Percentiles rank a stretch among this genome's conserved stretches.
Conservation (phyloP, 23 tunicate genomes). For the Styela plicata region DNA sequence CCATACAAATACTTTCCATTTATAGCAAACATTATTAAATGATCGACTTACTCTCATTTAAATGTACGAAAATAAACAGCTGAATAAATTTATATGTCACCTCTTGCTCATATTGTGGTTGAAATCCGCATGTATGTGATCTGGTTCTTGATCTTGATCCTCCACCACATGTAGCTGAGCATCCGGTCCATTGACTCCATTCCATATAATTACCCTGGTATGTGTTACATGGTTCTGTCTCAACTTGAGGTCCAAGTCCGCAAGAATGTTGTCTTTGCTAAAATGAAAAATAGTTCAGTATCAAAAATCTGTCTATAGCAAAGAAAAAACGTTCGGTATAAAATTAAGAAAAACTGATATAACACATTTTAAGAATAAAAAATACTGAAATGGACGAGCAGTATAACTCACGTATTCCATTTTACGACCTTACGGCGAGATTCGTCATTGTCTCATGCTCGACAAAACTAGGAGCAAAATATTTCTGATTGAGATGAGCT, state of each 20-base stretch:
- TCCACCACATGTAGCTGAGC: constrained; percentile 48
- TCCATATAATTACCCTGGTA: constrained; percentile 34
- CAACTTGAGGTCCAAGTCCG: constrained; percentile 48
- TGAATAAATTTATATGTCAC: background rate
- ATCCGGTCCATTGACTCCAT: constrained; percentile 17
- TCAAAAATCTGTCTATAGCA: no score
- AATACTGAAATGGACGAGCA: no score
- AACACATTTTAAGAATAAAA: no score
- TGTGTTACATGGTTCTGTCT: constrained; percentile 67
- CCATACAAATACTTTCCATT: no score
- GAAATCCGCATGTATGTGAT: constrained; percentile 15
- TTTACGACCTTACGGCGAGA: no score
- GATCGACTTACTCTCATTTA: background rate
- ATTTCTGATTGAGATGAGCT: no score
- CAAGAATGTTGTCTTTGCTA: constrained; percentile 50
- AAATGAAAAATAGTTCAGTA: background rate
- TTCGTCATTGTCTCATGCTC: no score
- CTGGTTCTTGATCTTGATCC: constrained; percentile 15
- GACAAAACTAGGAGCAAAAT: no score
- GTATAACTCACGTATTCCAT: no score
- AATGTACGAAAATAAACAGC: no score
- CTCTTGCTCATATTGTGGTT: constrained; percentile 21
- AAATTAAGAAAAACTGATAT: no score
- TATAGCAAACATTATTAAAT: background rate
- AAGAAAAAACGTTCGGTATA: no score